Evolutionary conservation across 1,140 invertebrate species (phyloP), one percentile per base, ranked within the genome.

Genomic region (Cherax quadricarinatus): DNA sequence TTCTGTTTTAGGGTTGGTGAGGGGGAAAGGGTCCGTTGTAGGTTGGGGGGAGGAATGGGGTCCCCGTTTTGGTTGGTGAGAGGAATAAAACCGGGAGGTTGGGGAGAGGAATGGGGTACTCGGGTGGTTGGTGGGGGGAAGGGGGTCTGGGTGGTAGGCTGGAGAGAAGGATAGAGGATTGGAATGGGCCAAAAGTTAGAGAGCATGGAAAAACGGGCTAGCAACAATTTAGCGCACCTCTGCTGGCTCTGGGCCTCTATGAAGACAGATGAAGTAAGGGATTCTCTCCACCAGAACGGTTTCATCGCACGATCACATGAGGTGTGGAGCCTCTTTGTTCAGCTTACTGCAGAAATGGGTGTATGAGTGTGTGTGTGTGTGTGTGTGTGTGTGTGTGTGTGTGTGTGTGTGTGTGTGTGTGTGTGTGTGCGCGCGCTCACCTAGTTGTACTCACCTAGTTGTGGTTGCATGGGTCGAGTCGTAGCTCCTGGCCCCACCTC

Each of bases 251-350:
- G 49, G n/a, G 10, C 85, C 41, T 78, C 70, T 57, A 87, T 87
- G 85, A 78, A 87, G 73, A 87, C 85, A 78, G 51, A 87, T 87
- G 73, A 87, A 78, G 30, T 87, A 24, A 78, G 73, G 84, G 62
- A 86, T 86, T 73, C 30, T 73, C 24, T 14, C 41, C 41, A 66
- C 21, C 66, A 66, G 60, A 73, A n/a, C 84, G 70, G 84, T 86
- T 49, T 86, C 84, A 48, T 73, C 84, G 73, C 75, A 86, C 60
- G 53, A 86, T 86, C 70, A 86, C 24, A 81, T 49, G 79, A 81
- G 79, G 30, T 81, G 79, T 81, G 79, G 79, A 48, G 12, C 79
- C 79, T 48, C 79, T 81, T 81, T 81, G 79, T 81, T 49, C 16
- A 49, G 79, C 79, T 81, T 81, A 81, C 7, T 21, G 62, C 57